Conservation (phyloP, 2,797 vertebrate genomes). For the Botia kubotai region DNA sequence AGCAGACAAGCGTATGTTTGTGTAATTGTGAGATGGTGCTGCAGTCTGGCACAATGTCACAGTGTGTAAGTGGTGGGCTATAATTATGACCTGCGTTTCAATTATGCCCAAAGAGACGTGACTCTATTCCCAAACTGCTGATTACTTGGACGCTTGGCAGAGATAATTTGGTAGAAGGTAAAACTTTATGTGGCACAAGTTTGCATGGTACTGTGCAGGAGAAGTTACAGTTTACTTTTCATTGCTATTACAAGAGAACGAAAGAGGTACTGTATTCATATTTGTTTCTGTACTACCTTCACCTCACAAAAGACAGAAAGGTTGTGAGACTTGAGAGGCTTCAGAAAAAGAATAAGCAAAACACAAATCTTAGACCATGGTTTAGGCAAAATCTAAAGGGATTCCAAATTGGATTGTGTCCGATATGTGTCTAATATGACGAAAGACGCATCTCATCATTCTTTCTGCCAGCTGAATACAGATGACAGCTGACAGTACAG, state of each 20-base stretch:
- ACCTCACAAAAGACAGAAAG: background rate
- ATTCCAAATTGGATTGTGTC: conserved; percentile 33
- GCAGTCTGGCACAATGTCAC: conserved; percentile 38
- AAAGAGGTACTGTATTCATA: background rate
- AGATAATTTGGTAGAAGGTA: conserved; percentile 14
- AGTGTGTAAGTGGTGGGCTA: conserved; percentile 38
- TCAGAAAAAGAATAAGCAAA: background rate
- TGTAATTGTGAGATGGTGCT: conserved; percentile 40
- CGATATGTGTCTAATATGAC: conserved; percentile 19
- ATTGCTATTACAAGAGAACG: conserved; percentile 1
- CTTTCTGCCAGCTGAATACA: conserved; percentile 23
- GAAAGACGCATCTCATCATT: conserved; percentile 38
- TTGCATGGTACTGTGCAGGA: background rate
- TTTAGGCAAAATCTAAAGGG: conserved; percentile 22
- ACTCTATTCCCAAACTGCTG: conserved; percentile 25
- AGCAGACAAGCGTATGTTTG: conserved; percentile 48
- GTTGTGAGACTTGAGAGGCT: conserved; percentile 13
- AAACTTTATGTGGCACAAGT: background rate
- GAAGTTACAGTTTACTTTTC: background rate
- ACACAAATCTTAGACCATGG: conserved; percentile 6
- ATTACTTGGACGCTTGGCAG: conserved; percentile 15
- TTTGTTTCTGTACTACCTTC: background rate
- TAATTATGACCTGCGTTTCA: conserved; percentile 49
- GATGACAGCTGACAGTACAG: conserved; percentile 23
- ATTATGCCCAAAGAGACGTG: conserved; percentile 39